These are phyloP conservation scores for Heliconius melpomene DNA, from an alignment of 1,140 invertebrate species.

Conservation along the genomic window DNA sequence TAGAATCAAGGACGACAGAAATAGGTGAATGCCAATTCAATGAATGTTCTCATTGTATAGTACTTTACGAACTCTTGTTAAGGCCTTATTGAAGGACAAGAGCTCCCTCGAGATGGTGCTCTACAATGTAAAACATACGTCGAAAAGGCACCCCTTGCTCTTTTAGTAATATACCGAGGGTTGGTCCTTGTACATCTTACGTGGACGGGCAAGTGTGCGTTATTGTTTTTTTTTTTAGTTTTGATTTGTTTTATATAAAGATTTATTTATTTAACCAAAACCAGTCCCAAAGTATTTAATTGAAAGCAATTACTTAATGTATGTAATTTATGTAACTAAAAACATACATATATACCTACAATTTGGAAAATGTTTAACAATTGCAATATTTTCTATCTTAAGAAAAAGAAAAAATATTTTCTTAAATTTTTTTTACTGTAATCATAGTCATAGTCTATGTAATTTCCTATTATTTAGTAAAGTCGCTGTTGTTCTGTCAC, in stretches of 20 bases:
- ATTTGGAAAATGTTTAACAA: background rate
- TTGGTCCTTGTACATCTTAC: constrained; percentile 57
- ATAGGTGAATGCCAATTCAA: constrained; percentile 57
- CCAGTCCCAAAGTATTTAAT: too few species aligned
- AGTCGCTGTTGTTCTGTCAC: constrained; percentile 49
- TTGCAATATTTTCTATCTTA: background rate
- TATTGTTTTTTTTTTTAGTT: constrained; percentile 29
- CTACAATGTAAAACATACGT: constrained; percentile 61
- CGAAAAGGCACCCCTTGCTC: constrained; percentile 70
- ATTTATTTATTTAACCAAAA: background rate
- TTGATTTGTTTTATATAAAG: background rate
- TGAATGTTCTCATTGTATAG: constrained; percentile 61
- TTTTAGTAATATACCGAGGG: constrained; percentile 64
- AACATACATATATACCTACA: too few species aligned
- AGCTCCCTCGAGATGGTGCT: constrained; percentile 53
- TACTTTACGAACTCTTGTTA: constrained; percentile 69
- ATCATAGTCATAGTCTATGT: background rate
- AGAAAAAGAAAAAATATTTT: background rate
- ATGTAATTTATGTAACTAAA: too few species aligned
- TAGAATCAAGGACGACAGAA: constrained; percentile 75
- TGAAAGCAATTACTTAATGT: too few species aligned
- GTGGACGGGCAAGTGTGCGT: constrained; percentile 48
- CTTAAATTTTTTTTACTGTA: background rate
- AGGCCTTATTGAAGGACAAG: constrained; percentile 74
- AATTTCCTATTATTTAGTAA: constrained; percentile 37